Percentiles rank a stretch among this genome's conserved stretches.
Conservation (phyloP, 2,797 vertebrate genomes). For the Neosilurus mollespiculum region DNA sequence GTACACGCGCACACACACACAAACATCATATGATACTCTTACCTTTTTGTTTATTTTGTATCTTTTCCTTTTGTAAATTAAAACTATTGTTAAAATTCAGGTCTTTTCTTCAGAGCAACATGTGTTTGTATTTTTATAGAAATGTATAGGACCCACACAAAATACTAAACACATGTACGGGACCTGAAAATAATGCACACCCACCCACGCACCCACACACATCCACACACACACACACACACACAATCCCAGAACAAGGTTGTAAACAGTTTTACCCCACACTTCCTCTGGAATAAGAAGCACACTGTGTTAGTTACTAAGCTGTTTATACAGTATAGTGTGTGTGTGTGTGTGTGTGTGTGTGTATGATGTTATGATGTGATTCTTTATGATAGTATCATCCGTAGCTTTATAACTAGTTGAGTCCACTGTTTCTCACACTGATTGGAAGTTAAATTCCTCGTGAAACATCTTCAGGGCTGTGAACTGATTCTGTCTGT, state of each 20-base stretch:
- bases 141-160: not conserved
- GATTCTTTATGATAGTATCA: not conserved
- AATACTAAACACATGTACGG: not conserved
- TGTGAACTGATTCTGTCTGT: not conserved
- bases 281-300: not conserved
- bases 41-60: not conserved
- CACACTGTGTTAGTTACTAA: not conserved
- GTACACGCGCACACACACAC: not conserved
- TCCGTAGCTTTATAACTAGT: too few relatives aligned
- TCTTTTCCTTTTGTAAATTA: not conserved
- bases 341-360: not conserved
- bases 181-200: not conserved
- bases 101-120: not conserved
- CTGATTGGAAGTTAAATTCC: not conserved
- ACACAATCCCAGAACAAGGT: not conserved
- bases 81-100: not conserved
- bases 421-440: not conserved
- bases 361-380: not conserved
- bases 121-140: not conserved
- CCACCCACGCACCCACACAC: constrained; percentile 5
- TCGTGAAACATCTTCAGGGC: not conserved
- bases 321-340: not conserved
- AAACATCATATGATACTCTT: not conserved
- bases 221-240: not conserved
- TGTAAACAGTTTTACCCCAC: not conserved